Evolutionary conservation across 2,797 vertebrate species (phyloP).

Genomic region (Hippopotamyrus pictus): DNA sequence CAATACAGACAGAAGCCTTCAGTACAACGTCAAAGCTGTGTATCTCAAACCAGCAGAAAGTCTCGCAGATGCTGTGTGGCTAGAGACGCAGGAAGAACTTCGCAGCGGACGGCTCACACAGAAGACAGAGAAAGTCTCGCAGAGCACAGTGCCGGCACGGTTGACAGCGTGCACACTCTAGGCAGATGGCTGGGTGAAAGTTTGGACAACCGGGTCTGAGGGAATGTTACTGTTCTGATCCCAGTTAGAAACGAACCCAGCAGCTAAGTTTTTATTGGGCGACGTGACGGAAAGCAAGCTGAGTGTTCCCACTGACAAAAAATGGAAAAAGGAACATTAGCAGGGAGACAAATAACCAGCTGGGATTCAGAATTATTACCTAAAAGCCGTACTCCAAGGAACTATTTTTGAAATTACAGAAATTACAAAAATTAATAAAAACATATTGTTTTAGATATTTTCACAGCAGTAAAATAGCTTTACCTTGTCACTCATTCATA

Average conservation of each 20-base stretch:
- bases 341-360: neutral
- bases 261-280: neutral
- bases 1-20: neutral
- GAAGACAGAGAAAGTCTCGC: neutral
- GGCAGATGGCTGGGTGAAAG: neutral
- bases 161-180: neutral
- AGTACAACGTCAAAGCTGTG: neutral
- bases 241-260: neutral
- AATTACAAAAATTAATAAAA: neutral
- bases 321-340: neutral
- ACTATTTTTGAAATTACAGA: neutral
- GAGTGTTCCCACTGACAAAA: neutral
- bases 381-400: neutral
- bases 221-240: neutral
- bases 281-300: neutral
- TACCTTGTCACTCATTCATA: neutral
- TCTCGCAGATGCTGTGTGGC: neutral
- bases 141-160: neutral
- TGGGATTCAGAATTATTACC: neutral
- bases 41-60: neutral
- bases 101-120: neutral
- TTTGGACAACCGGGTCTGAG: neutral
- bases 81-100: neutral
- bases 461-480: neutral
- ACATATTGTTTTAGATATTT: neutral